A percentile compares a stretch with the other conserved stretches of the same genome.
phyloP scores from a whole-genome alignment of 2,113 vertebrate genomes.

The Laticauda laticaudata region DNA sequence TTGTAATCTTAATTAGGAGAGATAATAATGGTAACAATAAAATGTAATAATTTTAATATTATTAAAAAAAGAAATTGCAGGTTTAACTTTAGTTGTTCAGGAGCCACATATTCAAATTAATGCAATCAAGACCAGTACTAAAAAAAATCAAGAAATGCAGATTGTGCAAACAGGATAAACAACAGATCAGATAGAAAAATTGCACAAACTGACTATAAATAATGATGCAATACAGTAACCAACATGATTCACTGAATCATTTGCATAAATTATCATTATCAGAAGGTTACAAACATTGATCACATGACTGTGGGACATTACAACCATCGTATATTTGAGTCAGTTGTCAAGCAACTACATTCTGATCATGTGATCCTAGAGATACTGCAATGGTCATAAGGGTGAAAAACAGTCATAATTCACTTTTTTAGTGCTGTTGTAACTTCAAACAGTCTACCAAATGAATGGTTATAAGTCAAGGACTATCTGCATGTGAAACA shows the following conservation, averaged over 20 bases:
- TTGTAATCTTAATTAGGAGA: background rate
- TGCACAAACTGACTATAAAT: background rate
- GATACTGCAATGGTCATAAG: background rate
- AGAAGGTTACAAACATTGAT: no score
- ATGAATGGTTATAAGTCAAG: background rate
- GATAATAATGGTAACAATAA: background rate
- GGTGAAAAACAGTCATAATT: background rate
- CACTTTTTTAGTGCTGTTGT: background rate
- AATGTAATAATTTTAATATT: background rate
- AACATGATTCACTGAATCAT: background rate
- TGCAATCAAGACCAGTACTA: background rate
- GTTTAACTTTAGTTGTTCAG: background rate
- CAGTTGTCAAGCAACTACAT: no score
- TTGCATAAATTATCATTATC: background rate
- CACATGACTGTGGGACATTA: no score
- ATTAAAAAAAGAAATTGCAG: background rate
- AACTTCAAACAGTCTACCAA: background rate
- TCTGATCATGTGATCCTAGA: background rate
- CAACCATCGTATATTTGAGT: no score
- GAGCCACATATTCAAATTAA: background rate
- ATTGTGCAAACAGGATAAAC: background rate
- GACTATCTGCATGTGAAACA: background rate
- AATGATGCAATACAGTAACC: background rate
- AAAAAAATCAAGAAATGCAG: background rate
- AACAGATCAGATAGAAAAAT: background rate